Conservation (phyloP, 2,888 invertebrate species). For the Hirtodrosophila alboralis region DNA sequence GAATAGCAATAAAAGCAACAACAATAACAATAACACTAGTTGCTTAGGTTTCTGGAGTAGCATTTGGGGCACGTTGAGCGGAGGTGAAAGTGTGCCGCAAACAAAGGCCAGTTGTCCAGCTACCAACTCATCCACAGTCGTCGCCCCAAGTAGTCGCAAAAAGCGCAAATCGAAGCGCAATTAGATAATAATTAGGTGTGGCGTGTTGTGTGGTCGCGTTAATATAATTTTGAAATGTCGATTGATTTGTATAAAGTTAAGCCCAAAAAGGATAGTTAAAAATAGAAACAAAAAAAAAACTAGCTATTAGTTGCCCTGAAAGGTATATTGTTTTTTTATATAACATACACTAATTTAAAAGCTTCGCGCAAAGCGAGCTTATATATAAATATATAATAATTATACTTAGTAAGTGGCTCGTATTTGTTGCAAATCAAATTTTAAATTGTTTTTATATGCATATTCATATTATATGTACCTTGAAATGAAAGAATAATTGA, state of each 20-base stretch:
- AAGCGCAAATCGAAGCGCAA: conserved; percentile 80
- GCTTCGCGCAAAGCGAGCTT: conserved; percentile 49
- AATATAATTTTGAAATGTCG: conserved; percentile 28
- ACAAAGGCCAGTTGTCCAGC: conserved; percentile 15
- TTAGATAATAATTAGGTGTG: conserved; percentile 47
- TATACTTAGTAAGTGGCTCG: conserved; percentile 60
- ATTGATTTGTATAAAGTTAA: conserved; percentile 65
- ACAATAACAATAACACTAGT: conserved; percentile 47
- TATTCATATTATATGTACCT: conserved; percentile 38
- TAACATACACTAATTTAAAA: conserved; percentile 56
- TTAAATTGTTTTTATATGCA: conserved; percentile 68
- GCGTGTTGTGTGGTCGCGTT: conserved; percentile 21
- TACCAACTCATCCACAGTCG: conserved; percentile 27
- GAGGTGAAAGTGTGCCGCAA: conserved; percentile 23
- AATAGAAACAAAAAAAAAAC: conserved; percentile 15
- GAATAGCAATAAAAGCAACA: conserved; percentile 47
- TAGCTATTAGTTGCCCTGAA: conserved; percentile 62
- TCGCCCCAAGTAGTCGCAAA: conserved; percentile 68
- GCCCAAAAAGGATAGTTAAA: conserved; percentile 28
- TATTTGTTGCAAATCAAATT: conserved; percentile 67
- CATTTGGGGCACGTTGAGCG: conserved; percentile 66
- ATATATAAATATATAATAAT: conserved; percentile 49
- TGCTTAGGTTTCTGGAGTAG: conserved; percentile 51
- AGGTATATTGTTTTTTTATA: conserved; percentile 70
- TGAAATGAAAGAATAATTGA: conserved; percentile 25